phyloP scores from a whole-genome alignment of 2,113 vertebrate genomes.

The Girardinichthys multiradiatus region DNA sequence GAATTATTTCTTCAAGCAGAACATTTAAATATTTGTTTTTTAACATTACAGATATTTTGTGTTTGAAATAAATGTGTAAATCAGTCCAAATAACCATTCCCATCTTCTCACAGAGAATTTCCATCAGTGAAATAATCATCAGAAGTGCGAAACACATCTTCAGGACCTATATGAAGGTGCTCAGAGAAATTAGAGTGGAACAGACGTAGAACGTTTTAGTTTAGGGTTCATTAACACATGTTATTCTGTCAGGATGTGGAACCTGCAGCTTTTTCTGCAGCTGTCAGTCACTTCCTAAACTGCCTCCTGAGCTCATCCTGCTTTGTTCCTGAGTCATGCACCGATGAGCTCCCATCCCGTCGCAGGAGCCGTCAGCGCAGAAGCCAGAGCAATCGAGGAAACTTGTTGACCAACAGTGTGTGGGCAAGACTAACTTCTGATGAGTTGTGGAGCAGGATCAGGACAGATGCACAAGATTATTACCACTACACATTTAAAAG shows the following conservation, averaged over 20 bases:
- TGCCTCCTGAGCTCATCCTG: conserved; percentile 92
- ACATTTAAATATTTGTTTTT: too few relatives aligned
- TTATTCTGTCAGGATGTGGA: conserved; percentile 85
- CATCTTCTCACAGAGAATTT: conserved; percentile 85
- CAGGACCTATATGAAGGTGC: conserved; percentile 91
- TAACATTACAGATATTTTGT: too few relatives aligned
- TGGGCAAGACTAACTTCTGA: conserved; percentile 89
- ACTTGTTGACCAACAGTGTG: conserved; percentile 74
- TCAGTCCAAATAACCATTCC: background rate
- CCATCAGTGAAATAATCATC: conserved; percentile 89
- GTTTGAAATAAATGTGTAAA: too few relatives aligned
- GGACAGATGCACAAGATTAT: conserved; percentile 86
- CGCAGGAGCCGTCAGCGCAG: conserved; percentile 89
- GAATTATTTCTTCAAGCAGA: too few relatives aligned
- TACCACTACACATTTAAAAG: conserved; percentile 87
- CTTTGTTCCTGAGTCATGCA: conserved; percentile 85
- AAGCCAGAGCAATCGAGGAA: conserved; percentile 75
- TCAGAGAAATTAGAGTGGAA: conserved; percentile 3
- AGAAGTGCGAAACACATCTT: conserved; percentile 96
- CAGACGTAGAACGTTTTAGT: background rate
- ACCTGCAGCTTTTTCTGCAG: conserved; percentile 89
- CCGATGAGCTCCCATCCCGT: conserved; percentile 88
- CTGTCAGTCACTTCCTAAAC: conserved; percentile 97
- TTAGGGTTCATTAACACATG: background rate
- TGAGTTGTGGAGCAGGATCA: conserved; percentile 91